These are phyloP conservation scores for human (Homo sapiens) DNA, from an alignment of 2,113 vertebrate genomes.

Conservation along the genomic window DNA sequence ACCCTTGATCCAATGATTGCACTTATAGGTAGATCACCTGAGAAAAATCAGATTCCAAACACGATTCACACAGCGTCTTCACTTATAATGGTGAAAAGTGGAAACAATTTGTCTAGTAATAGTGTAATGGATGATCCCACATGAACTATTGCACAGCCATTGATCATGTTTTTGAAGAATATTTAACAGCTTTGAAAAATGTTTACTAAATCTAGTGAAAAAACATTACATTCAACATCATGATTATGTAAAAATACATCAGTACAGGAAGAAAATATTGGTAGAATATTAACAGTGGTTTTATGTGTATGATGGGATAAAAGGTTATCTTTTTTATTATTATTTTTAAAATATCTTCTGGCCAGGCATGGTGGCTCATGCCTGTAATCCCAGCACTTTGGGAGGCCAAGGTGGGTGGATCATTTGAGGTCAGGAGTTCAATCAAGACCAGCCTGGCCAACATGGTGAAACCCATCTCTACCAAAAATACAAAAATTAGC, in stretches of 20 bases:
- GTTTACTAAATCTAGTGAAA: background rate
- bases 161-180: background rate
- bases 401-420: too few species aligned
- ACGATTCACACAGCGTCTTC: background rate
- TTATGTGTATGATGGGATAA: background rate
- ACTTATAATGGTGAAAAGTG: background rate
- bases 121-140: background rate
- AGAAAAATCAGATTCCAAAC: background rate
- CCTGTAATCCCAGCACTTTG: too few species aligned
- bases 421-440: too few species aligned
- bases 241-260: background rate
- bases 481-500: too few species aligned
- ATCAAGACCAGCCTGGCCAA: too few species aligned
- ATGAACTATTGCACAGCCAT: background rate
- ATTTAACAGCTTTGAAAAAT: slow-evolving; percentile 17
- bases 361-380: too few species aligned
- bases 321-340: background rate
- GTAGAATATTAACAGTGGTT: background rate
- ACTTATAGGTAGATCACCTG: background rate
- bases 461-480: too few species aligned
- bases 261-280: background rate
- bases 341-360: background rate
- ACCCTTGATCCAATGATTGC: background rate
- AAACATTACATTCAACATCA: background rate
- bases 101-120: background rate